Percentiles rank a stretch among this genome's conserved stretches.
Evolutionary conservation across 2,797 vertebrate species (phyloP).

Genomic region (Enteromius thamalakanensis): DNA sequence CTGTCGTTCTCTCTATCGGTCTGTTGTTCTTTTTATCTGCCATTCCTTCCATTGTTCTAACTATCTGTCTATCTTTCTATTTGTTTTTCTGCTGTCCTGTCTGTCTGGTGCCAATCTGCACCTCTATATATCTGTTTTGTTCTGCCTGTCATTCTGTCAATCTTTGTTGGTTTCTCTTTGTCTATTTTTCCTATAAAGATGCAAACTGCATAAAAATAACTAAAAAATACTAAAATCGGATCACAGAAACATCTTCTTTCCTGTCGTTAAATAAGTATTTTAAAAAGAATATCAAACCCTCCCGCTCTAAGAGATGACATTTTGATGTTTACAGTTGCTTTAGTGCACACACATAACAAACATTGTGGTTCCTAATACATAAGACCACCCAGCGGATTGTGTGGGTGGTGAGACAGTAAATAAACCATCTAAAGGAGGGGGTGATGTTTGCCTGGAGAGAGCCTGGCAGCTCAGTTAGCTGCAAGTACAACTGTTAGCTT

Average conservation of each 20-base stretch:
- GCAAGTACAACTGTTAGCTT: conserved; percentile 50
- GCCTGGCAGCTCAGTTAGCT: conserved; percentile 47
- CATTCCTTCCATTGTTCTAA: no score
- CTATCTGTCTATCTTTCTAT: no score
- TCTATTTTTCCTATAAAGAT: neutral
- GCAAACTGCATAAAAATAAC: neutral
- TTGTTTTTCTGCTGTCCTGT: neutral
- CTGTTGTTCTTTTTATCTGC: neutral
- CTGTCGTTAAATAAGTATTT: conserved; percentile 2
- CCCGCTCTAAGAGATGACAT: neutral
- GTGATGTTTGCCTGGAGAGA: conserved; percentile 43
- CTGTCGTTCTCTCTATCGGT: neutral
- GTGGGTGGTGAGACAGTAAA: conserved; percentile 53
- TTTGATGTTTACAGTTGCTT: conserved; percentile 25
- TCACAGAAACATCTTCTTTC: neutral
- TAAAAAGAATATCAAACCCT: neutral
- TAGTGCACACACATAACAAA: conserved; percentile 52
- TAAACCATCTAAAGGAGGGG: conserved; percentile 40
- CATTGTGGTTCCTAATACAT: conserved; percentile 51
- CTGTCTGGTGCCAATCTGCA: neutral
- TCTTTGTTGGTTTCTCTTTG: neutral
- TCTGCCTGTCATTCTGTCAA: neutral
- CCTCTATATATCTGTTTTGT: neutral
- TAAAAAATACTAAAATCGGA: neutral
- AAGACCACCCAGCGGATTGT: conserved; percentile 25